Evolutionary conservation across 2,797 vertebrate genomes (phyloP), one percentile per base, ranked within the genome.

Genomic region (Xerus rutilus): DNA sequence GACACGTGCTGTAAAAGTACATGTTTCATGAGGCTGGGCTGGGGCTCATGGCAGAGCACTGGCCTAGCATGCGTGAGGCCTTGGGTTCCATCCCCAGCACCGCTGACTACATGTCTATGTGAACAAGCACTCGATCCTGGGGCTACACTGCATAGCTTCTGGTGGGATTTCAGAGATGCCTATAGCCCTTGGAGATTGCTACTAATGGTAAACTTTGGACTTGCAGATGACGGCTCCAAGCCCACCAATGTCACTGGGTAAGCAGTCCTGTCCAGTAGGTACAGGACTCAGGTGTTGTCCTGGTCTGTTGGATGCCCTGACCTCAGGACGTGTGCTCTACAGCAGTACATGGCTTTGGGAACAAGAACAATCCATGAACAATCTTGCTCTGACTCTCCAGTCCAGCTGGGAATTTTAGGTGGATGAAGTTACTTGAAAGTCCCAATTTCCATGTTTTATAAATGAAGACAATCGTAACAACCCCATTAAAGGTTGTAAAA

Each of bases 311-410:
- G 1, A 1, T 25, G 54, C 9, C 17, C 4, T 1, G 3, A 13
- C 18, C 5, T 21, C 14, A 65, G 28, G 52, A 21, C 0, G 0
- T 5, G 5, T 4, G 1, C 15, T 39, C 67, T 3, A 2, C 20
- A 20, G 86, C 1, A 1, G 20, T 18, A 3, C 0, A 30, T 7
- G 2, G 5, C 52, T 7, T 1, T 0, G 25, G 21, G 18, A 13
- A 3, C 13, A 15, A 13, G 14, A 39, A 3, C 6, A 0, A 11
- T 25, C 49, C 59, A 62, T 25, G 9, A 10, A 11, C 59, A 57
- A 21, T 21, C 49, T 4, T 1, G 21, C 5, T 3, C 13, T 3
- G 30, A 30, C 9, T 73, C 7, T 72, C 54, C 0, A 3, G 1
- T 23, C 47, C 12, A 23, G 47, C 13, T 12, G 45, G 4, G 14